phyloP scores from a whole-genome alignment of 1,140 invertebrate species.

The Drosophila pallidifrons region DNA sequence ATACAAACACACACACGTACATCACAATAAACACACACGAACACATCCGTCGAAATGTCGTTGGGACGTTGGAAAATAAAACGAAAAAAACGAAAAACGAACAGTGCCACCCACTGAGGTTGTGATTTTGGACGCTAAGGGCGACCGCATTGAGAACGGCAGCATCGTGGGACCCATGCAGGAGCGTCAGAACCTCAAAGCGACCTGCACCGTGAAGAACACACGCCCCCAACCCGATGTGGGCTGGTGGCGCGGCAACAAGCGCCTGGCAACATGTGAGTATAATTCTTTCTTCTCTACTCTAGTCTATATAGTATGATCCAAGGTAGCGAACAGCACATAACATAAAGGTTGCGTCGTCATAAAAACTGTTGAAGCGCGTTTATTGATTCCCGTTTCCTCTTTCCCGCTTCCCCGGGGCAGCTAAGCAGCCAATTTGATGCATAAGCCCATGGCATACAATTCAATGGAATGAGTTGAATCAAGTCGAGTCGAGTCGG shows the following conservation, averaged over 20 bases:
- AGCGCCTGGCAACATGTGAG: conserved; percentile 80
- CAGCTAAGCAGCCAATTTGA: conserved; percentile 59
- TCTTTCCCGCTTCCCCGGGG: background rate
- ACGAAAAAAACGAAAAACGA: conserved; percentile 8
- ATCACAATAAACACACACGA: conserved; percentile 7
- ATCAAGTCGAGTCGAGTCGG: conserved; percentile 14
- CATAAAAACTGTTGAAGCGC: conserved; percentile 67
- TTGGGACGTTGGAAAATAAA: conserved; percentile 24
- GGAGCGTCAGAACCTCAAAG: conserved; percentile 75
- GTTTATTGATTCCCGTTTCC: conserved; percentile 59
- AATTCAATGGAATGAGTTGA: background rate
- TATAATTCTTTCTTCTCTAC: conserved; percentile 33
- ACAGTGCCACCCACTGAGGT: conserved; percentile 83
- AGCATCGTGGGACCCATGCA: conserved; percentile 79
- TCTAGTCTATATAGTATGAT: conserved; percentile 15
- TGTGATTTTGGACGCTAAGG: conserved; percentile 81
- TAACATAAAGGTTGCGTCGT: conserved; percentile 42
- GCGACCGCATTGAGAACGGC: conserved; percentile 79
- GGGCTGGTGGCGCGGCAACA: conserved; percentile 78
- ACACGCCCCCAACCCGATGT: conserved; percentile 80
- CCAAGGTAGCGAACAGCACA: conserved; percentile 15
- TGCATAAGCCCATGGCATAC: conserved; percentile 24
- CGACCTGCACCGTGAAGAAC: conserved; percentile 74
- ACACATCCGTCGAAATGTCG: conserved; percentile 22
- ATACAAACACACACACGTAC: conserved; percentile 34